Evolutionary conservation across 2,888 invertebrate genomes (phyloP), one percentile per base, ranked within the genome.

Genomic region (Cephus runcator): DNA sequence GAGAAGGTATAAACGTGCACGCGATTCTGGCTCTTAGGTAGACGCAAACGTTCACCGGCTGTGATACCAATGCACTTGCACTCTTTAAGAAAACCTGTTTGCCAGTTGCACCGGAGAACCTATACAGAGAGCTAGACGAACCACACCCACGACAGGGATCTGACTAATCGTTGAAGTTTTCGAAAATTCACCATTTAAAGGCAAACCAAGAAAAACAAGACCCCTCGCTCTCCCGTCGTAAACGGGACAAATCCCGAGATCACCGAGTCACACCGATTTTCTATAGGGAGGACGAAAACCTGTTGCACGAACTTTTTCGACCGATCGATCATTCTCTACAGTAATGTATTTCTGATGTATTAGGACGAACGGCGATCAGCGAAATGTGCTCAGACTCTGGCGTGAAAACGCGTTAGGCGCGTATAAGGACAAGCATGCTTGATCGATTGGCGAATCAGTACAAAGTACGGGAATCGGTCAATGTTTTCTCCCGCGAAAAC

Each of bases 61-160:
- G 87, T 56, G 87, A 86, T 85, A 87, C 84, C 83, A 85, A 82
- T 88, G 87, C 86, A 89, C 89, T 89, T 89, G 89, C 89, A 88
- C 88, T 89, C 89, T 89, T 89, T 86, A 88, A 84, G 81, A 86
- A 84, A 86, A 86, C 86, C 85, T 84, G 86, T 86, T 85, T 80
- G 3, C 36, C 23, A 36, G 40, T 69, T 34, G 33, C 69, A n/a
- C n/a, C 4, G 73, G 4, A 35, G 34, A 75, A 56, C 56, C 56
- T 56, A 56, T 56, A 56, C 23, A 3, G 9, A 56, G 23, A 56
- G 23, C 1, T 56, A 56, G 56, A 34, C 71, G 31, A 30, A 71
- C 71, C 71, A 71, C 71, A 71, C 71, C 82, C 77, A 56, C 56
- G 56, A 6, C 9, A 56, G 23, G 2, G 56, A 56, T 23, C 23